phyloP scores from a whole-genome alignment of 1,140 invertebrate species.

The Diploscapter pachys region DNA sequence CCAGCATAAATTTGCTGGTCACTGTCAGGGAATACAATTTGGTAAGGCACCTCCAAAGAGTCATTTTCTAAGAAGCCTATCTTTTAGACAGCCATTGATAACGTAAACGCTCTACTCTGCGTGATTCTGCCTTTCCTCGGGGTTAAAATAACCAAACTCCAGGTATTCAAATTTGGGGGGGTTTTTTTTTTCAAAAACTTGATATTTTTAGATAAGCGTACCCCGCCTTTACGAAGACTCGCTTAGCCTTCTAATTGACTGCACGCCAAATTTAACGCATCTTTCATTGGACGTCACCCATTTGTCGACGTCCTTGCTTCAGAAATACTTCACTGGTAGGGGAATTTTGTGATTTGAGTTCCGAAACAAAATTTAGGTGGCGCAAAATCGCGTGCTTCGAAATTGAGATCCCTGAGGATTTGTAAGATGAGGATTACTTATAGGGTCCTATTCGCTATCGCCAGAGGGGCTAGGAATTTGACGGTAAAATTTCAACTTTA shows the following conservation, averaged over 20 bases:
- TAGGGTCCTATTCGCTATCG: constrained; percentile 53
- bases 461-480: constrained; percentile 45
- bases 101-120: constrained; percentile 48
- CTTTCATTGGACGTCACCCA: constrained; percentile 49
- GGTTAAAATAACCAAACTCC: constrained; percentile 50
- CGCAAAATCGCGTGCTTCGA: constrained; percentile 27
- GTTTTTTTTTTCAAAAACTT: constrained; percentile 34
- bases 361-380: constrained; percentile 32
- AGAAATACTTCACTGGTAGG: constrained; percentile 41
- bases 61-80: constrained; percentile 4
- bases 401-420: constrained; percentile 45
- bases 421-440: constrained; percentile 52
- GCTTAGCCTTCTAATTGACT: constrained; percentile 37
- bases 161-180: constrained; percentile 23
- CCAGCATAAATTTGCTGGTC: constrained; percentile 51
- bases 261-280: constrained; percentile 43
- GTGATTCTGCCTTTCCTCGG: constrained; percentile 46
- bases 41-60: neutral
- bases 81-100: constrained; percentile 49
- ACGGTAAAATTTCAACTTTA: constrained; percentile 18
- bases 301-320: constrained; percentile 42
- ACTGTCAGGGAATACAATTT: constrained; percentile 24
- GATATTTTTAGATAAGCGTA: constrained; percentile 45
- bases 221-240: constrained; percentile 47
- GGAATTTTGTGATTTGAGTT: constrained; percentile 22